A percentile compares a stretch with the other conserved stretches of the same genome.
These are phyloP conservation scores for Pelobates fuscus DNA, from an alignment of 2,113 vertebrate species.

Conservation along the genomic window DNA sequence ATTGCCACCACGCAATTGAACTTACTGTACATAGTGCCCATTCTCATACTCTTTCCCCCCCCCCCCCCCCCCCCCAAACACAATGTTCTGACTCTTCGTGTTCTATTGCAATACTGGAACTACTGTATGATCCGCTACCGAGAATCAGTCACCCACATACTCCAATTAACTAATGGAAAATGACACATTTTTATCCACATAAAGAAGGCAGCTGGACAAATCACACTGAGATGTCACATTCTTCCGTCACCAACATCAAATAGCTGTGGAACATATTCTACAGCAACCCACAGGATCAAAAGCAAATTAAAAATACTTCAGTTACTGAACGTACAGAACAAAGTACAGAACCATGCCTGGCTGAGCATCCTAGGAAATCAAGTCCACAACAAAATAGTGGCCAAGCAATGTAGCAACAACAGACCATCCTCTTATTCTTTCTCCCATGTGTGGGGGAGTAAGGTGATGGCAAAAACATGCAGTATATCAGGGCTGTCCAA, in stretches of 20 bases:
- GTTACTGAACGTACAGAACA: slow-evolving; percentile 24
- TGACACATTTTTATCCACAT: slow-evolving; percentile 34
- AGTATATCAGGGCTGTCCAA: too few relatives aligned
- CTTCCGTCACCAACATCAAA: slow-evolving; percentile 26
- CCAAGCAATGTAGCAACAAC: too few relatives aligned
- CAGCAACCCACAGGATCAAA: slow-evolving; percentile 35
- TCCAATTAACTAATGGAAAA: slow-evolving; percentile 19
- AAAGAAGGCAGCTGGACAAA: slow-evolving; percentile 31
- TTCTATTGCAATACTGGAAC: not conserved
- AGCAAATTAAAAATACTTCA: slow-evolving; percentile 29
- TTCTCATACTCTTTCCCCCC: too few relatives aligned
- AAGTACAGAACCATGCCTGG: slow-evolving; percentile 12
- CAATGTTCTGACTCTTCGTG: slow-evolving; percentile 3
- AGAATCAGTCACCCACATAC: slow-evolving; percentile 37
- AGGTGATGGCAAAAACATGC: too few relatives aligned
- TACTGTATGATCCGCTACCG: not conserved
- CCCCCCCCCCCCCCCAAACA: too few relatives aligned
- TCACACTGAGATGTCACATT: slow-evolving; percentile 40
- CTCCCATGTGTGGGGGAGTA: too few relatives aligned
- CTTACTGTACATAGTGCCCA: too few relatives aligned
- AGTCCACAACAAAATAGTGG: too few relatives aligned
- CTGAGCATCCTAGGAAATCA: too few relatives aligned
- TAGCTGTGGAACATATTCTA: slow-evolving; percentile 18
- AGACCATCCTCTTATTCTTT: too few relatives aligned
- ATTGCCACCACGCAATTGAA: too few relatives aligned